Conservation (phyloP, 2,797 vertebrate species). For the Coccyzus lansbergi region DNA sequence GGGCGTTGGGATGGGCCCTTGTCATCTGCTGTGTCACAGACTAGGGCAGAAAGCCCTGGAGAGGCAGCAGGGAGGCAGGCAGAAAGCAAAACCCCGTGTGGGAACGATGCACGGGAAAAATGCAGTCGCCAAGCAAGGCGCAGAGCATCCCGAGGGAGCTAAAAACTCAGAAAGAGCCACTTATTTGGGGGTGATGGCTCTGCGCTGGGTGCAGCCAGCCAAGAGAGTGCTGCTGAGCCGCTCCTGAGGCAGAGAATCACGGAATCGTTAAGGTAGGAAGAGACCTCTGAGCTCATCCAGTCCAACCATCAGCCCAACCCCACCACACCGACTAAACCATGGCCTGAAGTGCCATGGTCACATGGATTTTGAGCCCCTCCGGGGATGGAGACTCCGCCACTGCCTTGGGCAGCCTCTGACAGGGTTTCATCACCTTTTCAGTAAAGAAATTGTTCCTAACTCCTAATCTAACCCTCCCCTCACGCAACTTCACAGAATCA, state of each 20-base stretch:
- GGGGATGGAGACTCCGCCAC: no score
- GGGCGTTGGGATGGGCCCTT: neutral
- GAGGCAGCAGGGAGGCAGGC: neutral
- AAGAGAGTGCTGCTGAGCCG: neutral
- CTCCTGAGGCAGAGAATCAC: fast-evolving
- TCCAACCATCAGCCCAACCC: no score
- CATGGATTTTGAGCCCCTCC: no score
- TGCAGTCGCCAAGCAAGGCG: fast-evolving
- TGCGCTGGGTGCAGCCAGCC: neutral
- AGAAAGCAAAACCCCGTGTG: neutral
- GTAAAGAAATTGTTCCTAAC: no score
- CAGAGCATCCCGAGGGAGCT: neutral
- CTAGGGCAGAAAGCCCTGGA: neutral
- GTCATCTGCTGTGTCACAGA: slow-evolving; percentile 4
- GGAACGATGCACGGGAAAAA: fast-evolving
- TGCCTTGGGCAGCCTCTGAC: no score
- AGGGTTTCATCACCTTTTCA: no score
- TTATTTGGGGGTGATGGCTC: fast-evolving
- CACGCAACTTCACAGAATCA: no score
- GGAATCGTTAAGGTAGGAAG: no score
- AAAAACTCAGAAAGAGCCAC: neutral
- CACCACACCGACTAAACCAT: no score
- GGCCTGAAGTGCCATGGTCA: no score
- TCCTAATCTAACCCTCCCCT: no score
- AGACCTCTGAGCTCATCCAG: no score